Evolutionary conservation across 2,797 vertebrate species (phyloP), one percentile per base, ranked within the genome.

Genomic region (Tapirus indicus): DNA sequence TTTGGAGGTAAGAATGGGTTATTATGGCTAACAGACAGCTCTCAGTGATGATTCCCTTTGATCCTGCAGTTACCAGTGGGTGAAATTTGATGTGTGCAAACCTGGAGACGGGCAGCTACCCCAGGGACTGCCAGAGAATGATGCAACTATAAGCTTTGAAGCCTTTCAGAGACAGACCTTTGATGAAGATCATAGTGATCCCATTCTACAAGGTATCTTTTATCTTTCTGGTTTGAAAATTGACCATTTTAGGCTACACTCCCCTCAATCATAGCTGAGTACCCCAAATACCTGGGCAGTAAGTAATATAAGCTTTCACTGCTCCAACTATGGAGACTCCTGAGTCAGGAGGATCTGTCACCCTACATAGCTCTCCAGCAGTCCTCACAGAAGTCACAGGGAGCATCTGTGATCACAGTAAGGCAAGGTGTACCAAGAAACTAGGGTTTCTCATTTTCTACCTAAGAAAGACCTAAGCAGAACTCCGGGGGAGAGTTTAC

Each of bases 81-180:
- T 99, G 82, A 99, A 99, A 69, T 99, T 99, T 92, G 99, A 99
- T 44, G 99, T 99, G 29, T 99, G 99, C 98, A 99, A 99, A 41
- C 97, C 98, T 0, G 98, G 99, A 1, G 99, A 99, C 0, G 99
- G 99, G 21, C 99, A 99, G 35, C 88, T 99, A 0, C 97, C 99
- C 3, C 99, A 99, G 91, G 98, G 98, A 60, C 96, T 99, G 0
- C 99, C 98, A 0, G 99, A 99, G 80, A 99, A 99, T 5, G 99
- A 99, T 0, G 98, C 99, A 8, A 98, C 99, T 0, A 97, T 99
- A 20, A 99, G 99, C 97, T 99, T 99, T 18, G 99, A 99, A 82
- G 99, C 99, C 11, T 99, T 99, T 98, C 99, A 99, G 98, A 99
- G 98, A 95, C 99, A 99, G 20, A 97, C 98, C 54, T 98, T 99